These are phyloP conservation scores for Hyposoter didymator DNA, from an alignment of 2,888 invertebrate genomes.

Conservation along the genomic window DNA sequence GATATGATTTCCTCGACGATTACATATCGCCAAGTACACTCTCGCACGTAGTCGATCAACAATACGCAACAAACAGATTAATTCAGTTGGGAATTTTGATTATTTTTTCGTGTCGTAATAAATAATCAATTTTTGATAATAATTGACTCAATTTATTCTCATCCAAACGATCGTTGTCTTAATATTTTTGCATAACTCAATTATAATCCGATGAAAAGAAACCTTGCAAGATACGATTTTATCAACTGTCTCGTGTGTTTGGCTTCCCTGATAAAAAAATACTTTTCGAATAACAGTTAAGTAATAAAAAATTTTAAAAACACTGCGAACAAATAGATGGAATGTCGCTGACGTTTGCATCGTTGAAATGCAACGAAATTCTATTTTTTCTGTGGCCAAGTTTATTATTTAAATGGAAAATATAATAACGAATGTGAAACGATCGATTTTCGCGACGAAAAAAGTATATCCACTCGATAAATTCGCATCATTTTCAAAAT, in stretches of 20 bases:
- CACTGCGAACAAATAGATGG: neutral
- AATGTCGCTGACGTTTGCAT: no score
- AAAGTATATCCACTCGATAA: no score
- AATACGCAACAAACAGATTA: neutral
- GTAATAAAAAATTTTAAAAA: neutral
- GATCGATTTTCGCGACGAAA: no score
- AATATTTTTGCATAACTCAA: conserved; percentile 44
- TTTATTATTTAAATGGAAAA: no score
- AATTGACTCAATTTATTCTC: neutral
- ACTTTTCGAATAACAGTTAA: neutral
- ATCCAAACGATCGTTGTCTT: neutral
- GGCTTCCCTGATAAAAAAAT: conserved; percentile 24
- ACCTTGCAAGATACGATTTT: conserved; percentile 40
- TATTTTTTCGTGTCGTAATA: neutral
- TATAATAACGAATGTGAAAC: no score
- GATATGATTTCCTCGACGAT: neutral
- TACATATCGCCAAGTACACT: neutral
- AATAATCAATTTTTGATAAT: neutral
- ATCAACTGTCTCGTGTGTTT: conserved; percentile 20
- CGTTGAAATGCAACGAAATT: no score
- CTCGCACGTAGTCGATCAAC: neutral
- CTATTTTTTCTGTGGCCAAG: no score
- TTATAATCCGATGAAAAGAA: conserved; percentile 49
- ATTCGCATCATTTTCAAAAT: no score
- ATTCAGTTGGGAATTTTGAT: neutral